phyloP scores from a whole-genome alignment of 2,797 vertebrate genomes.

The Denticeps clupeoides region DNA sequence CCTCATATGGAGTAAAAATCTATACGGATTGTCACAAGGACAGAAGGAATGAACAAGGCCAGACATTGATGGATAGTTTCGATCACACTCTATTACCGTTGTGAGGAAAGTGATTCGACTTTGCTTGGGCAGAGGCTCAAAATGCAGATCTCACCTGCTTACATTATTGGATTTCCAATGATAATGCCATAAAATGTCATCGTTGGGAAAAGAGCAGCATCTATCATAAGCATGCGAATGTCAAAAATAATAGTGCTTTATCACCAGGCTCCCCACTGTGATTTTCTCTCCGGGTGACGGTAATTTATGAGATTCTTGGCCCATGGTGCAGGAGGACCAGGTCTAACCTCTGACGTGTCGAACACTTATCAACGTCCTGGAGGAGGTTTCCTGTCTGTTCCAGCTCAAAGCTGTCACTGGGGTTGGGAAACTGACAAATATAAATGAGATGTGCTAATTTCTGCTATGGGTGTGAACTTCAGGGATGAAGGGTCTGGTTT shows the following conservation, averaged over 20 bases:
- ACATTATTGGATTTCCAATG: constrained; percentile 60
- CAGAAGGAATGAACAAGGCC: constrained; percentile 20
- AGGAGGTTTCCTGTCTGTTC: neutral
- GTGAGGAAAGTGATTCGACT: constrained; percentile 59
- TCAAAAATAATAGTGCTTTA: constrained; percentile 53
- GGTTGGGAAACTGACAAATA: neutral
- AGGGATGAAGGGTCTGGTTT: too few relatives aligned
- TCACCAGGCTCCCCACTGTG: constrained; percentile 34
- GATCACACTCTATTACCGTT: constrained; percentile 56
- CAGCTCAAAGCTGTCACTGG: neutral
- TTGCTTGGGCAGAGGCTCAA: constrained; percentile 39
- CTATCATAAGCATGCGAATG: constrained; percentile 46
- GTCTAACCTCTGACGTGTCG: too few relatives aligned
- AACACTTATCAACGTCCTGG: too few relatives aligned
- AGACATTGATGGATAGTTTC: constrained; percentile 53
- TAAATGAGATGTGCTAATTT: too few relatives aligned
- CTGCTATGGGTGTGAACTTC: too few relatives aligned
- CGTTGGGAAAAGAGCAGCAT: constrained; percentile 46
- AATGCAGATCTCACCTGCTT: constrained; percentile 40
- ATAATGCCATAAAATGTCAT: constrained; percentile 58
- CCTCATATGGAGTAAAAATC: constrained; percentile 56
- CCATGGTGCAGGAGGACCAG: neutral
- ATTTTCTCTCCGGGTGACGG: constrained; percentile 17
- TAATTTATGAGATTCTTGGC: constrained; percentile 8
- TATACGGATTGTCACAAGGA: constrained; percentile 45